phyloP scores from a whole-genome alignment of 2,888 invertebrate species.

The Microctonus brassicae region DNA sequence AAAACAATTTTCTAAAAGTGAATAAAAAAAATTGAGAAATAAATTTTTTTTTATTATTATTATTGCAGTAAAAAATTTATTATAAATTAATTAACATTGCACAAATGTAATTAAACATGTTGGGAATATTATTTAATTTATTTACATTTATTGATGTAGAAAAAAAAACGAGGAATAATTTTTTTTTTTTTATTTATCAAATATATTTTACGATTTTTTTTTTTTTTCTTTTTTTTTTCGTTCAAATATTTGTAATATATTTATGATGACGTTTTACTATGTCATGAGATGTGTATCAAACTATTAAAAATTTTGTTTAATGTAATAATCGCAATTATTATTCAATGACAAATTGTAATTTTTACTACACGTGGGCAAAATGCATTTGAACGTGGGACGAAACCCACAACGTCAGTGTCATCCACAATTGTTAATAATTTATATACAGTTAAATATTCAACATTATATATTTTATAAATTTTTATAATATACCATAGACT shows the following conservation, averaged over 20 bases:
- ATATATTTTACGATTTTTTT: not conserved
- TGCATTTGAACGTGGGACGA: conserved; percentile 51
- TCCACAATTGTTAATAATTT: conserved; percentile 29
- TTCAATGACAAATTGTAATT: conserved; percentile 42
- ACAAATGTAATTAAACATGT: not conserved
- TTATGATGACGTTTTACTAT: not conserved
- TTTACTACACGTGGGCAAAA: conserved; percentile 52
- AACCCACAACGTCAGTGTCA: conserved; percentile 49
- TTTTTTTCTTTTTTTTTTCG: not conserved
- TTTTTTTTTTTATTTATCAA: no score
- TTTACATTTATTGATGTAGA: no score
- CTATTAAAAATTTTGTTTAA: conserved; percentile 19
- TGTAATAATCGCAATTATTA: conserved; percentile 45
- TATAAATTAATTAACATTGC: not conserved
- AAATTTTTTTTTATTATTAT: not conserved
- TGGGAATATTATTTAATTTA: not conserved
- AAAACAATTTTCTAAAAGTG: no score
- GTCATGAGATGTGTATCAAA: conserved; percentile 11
- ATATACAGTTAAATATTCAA: no score
- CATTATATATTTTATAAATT: no score
- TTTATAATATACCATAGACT: not conserved
- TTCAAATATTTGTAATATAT: not conserved
- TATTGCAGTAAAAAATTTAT: not conserved
- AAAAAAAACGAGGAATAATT: no score
- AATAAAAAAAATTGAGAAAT: no score